Evolutionary conservation across 2,797 vertebrate genomes (phyloP), one percentile per base, ranked within the genome.

Genomic region (Semaprochilodus insignis): DNA sequence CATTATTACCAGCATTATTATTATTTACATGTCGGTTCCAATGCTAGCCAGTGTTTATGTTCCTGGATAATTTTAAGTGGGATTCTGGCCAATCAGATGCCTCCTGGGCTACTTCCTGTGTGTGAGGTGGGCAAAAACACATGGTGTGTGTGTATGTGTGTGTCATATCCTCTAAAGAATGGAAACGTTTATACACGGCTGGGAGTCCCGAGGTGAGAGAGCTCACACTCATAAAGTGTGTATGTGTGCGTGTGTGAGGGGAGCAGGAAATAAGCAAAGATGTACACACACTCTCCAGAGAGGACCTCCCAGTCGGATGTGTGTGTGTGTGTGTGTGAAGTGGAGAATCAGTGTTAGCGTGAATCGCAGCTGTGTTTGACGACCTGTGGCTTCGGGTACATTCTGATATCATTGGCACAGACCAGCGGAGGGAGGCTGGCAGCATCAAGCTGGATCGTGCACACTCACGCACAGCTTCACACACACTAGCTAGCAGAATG

Each of bases 141-240:
- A 70, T 57, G 66, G 66, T 60, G 52, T 36, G 17, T 15, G 31
- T 88, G 87, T 88, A 87, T 89, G 90, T 89, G 91, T 89, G 89
- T 93, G 91, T 93, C 90, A 92, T 91, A 91, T 91, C 89, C 90
- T n/a, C 88, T 86, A 87, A 87, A 87, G 91, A 92, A 91, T 93
- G 93, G 92, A 93, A 94, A 93, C 92, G 90, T 92, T 94, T 93
- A 93, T 90, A 92, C 90, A 87, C 90, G 82, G 89, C 87, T 71
- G 93, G 91, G 90, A 93, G 88, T 93, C 90, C 91, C 90, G 90
- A 94, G 92, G 92, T 92, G 91, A 93, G 88, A 92, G 89, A 91
- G 90, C 91, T 91, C 90, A 90, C 89, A 84, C 91, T 59, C 55
- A 92, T 93, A 94, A 94, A 93, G 25, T 65, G 91, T 93, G 55